Base-by-base conservation (phyloP, 2,888 invertebrate genomes). In the Seira musarum region DNA sequence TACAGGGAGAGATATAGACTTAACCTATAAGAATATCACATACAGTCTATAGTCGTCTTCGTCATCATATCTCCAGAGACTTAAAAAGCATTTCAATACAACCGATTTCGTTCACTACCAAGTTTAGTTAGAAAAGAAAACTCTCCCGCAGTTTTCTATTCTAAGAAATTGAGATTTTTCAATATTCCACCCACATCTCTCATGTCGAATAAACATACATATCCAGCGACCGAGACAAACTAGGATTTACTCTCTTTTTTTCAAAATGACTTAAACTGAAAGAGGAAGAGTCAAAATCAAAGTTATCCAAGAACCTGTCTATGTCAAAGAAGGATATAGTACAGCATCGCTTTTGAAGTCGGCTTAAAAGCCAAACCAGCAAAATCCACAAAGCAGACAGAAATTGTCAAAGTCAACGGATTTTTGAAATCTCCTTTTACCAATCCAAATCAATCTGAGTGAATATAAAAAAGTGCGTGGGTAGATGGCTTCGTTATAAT, bases 111-210 rank as follows among this genome's bases (percentile, higher is more conserved):
- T n/a, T n/a, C n/a, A n/a, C n/a, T n/a, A n/a, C n/a, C n/a, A n/a
- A n/a, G n/a, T n/a, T n/a, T n/a, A n/a, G n/a, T n/a, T n/a, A n/a
- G n/a, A n/a, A n/a, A n/a, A n/a, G n/a, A n/a, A n/a, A n/a, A n/a
- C 13, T 40, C 40, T 40, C 40, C 40, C 40, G 40, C 13, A 40
- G 40, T 8, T 40, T 13, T 40, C 6, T 40, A 8, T 8, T 40
- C 13, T 6, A 40, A 40, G 40, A 13, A 40, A 40, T 40, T 40
- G 40, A 13, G 40, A 40, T 40, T 40, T 63, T 70, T 77, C 77
- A 77, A 77, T 63, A 77, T 77, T 77, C 77, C 57, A 53, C 65
- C 69, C 77, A 77, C 77, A 77, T 70, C 70, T 49, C 70, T 57
- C 57, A 61, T 65, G 65, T 75, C 61, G 10, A 67, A 40, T 13